Evolutionary conservation across 2,113 vertebrate genomes (phyloP), one percentile per base, ranked within the genome.

Genomic region (Peucedramus taeniatus): DNA sequence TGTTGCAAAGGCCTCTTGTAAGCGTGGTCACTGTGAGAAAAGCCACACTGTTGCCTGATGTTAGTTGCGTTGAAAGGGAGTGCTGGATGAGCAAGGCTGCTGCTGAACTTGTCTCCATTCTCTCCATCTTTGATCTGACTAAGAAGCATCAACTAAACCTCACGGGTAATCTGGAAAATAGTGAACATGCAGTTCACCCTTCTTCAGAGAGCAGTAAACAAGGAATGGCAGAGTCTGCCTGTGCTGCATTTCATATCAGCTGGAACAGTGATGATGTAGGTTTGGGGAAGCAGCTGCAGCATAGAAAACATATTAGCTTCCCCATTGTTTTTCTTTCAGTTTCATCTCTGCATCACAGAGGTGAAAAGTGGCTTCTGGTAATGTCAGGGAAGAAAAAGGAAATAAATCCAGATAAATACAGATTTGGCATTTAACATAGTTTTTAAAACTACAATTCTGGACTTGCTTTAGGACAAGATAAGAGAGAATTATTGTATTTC

Each of bases 31-130:
- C 71, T 59, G 54, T 33, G 68, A 96, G 76, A 63, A 81, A 86
- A 94, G 64, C 54, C 68, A 89, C 85, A 11, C 40, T 86, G 10
- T 20, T 83, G 76, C 80, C 51, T 83, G 45, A 26, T 0, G 0
- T 49, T 87, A 63, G 56, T 24, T 0, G 0, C 0, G 0, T 70
- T 94, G 59, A 63, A 93, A 90, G 27, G 42, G 94, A 97, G 95
- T 87, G 87, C 56, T 37, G 76, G 92, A 90, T 87, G 83, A 94
- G 76, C 56, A 51, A 86, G 69, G 60, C 83, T 90, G 92, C 92
- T 90, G 72, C 71, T 64, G 60, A 78, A 88, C 76, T 91, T 91
- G 79, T 86, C 82, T 83, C 59, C 27, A 11, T 74, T 88, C 56
- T 77, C 82, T 54, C 40, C 12, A 2, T 70, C 87, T 90, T 96